Evolutionary conservation across 2,113 vertebrate species (phyloP).

Genomic region (Petrocephalus zakoni): DNA sequence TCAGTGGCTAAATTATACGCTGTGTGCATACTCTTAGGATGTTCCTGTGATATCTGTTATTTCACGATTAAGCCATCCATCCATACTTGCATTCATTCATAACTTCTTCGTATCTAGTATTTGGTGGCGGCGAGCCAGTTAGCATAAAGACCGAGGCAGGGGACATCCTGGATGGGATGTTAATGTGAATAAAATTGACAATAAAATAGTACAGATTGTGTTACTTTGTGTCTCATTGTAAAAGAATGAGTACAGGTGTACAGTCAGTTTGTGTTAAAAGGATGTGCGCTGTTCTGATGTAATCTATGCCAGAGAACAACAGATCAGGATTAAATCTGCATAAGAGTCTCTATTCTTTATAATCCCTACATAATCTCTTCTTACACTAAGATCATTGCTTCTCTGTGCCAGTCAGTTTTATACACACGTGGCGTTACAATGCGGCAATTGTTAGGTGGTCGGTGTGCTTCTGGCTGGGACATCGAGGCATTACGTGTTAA

Average conservation of each 20-base stretch:
- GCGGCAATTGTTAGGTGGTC: background rate
- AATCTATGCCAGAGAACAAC: background rate
- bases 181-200: background rate
- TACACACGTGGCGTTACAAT: background rate
- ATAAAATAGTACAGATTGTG: too few species aligned
- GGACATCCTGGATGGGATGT: background rate
- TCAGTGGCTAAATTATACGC: background rate
- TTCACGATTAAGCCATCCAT: background rate
- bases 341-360: background rate
- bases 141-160: background rate
- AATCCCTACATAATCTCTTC: slow-evolving; percentile 3
- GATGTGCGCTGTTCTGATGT: background rate
- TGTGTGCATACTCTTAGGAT: background rate
- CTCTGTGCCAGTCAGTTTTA: background rate
- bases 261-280: background rate
- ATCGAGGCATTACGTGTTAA: background rate
- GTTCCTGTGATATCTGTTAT: background rate
- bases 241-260: background rate
- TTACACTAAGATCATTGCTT: background rate
- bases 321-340: slow-evolving; percentile 1
- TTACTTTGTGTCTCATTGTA: too few species aligned
- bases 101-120: background rate
- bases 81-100: background rate
- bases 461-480: background rate
- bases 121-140: background rate